phyloP scores from a whole-genome alignment of 1,140 invertebrate species.

The Eurosta solidaginis region DNA sequence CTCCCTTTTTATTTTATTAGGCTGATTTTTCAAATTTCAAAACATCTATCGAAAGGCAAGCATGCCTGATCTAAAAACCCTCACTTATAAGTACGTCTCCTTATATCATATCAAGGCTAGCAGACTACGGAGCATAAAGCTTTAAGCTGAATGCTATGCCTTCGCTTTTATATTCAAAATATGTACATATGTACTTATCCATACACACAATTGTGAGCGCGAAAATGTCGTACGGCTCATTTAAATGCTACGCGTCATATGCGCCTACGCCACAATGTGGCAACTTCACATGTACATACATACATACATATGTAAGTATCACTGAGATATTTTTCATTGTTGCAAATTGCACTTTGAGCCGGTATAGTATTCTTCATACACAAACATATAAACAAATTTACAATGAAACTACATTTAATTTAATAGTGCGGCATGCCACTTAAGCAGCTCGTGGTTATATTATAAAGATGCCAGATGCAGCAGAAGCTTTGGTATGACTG shows the following conservation, averaged over 20 bases:
- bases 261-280: conserved; percentile 24
- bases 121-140: too few species aligned
- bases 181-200: too few species aligned
- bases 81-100: too few species aligned
- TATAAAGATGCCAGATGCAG: conserved; percentile 12
- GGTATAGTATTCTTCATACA: too few species aligned
- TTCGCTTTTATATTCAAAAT: conserved; percentile 37
- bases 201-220: too few species aligned
- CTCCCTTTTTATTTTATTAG: neutral
- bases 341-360: neutral
- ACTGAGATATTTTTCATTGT: neutral
- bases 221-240: conserved; percentile 59
- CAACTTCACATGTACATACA: too few species aligned
- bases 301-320: too few species aligned
- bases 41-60: too few species aligned
- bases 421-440: conserved; percentile 17
- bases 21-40: neutral
- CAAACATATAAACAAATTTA: neutral
- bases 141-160: too few species aligned
- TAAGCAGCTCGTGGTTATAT: conserved; percentile 1
- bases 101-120: too few species aligned
- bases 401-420: neutral
- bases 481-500: neutral
- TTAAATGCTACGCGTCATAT: conserved; percentile 58
- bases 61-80: too few species aligned